These are phyloP conservation scores for Melitaea cinxia DNA, from an alignment of 1,140 invertebrate genomes.

Conservation along the genomic window DNA sequence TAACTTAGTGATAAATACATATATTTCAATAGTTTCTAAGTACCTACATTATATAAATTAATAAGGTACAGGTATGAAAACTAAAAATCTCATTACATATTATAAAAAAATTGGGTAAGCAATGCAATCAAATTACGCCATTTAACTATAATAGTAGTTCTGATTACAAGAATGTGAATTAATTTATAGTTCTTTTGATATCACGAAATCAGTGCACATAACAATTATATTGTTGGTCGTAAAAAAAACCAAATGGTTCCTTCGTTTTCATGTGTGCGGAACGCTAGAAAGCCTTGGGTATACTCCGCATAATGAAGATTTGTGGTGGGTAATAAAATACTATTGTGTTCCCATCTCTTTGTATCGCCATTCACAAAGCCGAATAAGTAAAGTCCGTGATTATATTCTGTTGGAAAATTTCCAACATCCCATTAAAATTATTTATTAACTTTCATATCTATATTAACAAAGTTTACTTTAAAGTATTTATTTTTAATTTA, in stretches of 20 bases:
- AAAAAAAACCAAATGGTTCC: constrained; percentile 18
- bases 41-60: too few relatives aligned
- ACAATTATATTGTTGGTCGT: constrained; percentile 17
- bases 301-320: constrained; percentile 64
- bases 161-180: background rate
- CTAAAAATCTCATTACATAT: too few relatives aligned
- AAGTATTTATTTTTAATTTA: too few relatives aligned
- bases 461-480: background rate
- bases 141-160: too few relatives aligned
- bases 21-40: too few relatives aligned
- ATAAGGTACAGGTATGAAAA: too few relatives aligned
- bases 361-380: constrained; percentile 34
- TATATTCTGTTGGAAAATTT: constrained; percentile 22
- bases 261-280: constrained; percentile 16
- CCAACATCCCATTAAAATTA: constrained; percentile 18
- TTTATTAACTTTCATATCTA: constrained; percentile 16
- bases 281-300: constrained; percentile 23
- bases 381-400: constrained; percentile 27
- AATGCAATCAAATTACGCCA: background rate
- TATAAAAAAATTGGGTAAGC: background rate
- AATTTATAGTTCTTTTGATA: background rate
- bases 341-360: constrained; percentile 47
- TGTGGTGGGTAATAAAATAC: constrained; percentile 66
- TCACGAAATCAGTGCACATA: constrained; percentile 13
- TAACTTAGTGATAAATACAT: background rate